Percentiles rank a stretch among this genome's conserved stretches.
Conservation (phyloP, 2,113 vertebrate species). For the Tyto alba region DNA sequence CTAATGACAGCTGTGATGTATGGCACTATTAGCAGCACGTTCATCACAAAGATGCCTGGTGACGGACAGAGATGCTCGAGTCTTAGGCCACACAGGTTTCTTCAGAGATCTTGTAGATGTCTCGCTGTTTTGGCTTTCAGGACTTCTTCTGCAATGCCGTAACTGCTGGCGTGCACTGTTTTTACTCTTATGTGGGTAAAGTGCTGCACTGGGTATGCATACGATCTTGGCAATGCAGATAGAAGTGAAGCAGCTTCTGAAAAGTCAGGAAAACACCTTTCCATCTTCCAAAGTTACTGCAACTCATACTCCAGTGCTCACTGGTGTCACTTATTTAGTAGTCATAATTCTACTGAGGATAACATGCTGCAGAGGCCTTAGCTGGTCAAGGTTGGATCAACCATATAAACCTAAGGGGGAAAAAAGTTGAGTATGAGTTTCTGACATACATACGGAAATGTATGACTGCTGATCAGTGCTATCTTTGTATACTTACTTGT, state of each 20-base stretch:
- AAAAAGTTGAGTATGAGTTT: not conserved
- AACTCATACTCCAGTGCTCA: not conserved
- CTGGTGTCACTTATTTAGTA: not conserved
- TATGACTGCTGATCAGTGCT: not conserved
- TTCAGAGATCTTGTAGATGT: not conserved
- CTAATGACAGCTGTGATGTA: not conserved
- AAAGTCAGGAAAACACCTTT: not conserved
- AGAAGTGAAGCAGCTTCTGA: not conserved
- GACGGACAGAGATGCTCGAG: not conserved
- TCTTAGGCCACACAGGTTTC: not conserved
- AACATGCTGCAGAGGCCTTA: not conserved
- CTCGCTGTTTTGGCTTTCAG: not conserved
- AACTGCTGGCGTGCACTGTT: accelerated
- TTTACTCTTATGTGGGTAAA: accelerated
- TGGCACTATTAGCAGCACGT: not conserved
- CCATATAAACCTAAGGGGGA: accelerated
- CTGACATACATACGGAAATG: not conserved
- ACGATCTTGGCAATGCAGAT: not conserved
- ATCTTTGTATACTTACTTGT: not conserved
- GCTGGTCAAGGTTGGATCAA: not conserved
- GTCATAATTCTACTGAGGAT: accelerated
- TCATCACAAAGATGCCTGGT: not conserved
- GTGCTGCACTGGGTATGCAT: accelerated
- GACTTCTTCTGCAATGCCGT: not conserved
- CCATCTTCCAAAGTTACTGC: not conserved